phyloP scores from a whole-genome alignment of 2,888 invertebrate species.

The Drosophila kanekoi region DNA sequence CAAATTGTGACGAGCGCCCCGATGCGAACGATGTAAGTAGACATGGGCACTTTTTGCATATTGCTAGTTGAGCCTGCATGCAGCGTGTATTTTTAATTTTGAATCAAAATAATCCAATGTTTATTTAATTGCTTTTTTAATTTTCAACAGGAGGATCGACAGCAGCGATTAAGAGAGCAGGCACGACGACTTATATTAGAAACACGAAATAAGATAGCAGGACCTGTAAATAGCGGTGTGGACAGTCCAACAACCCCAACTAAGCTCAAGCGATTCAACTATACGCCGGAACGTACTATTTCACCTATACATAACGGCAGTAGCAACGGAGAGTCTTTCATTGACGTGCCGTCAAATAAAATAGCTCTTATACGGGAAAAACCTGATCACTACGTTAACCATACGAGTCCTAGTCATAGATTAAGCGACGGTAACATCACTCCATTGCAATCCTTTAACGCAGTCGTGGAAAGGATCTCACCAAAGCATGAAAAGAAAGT shows the following conservation, averaged over 20 bases:
- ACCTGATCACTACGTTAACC: conserved; percentile 54
- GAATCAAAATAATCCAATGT: background rate
- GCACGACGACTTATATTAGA: conserved; percentile 96
- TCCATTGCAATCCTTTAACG: conserved; percentile 89
- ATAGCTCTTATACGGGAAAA: conserved; percentile 82
- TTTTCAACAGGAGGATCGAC: conserved; percentile 90
- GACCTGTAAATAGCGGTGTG: conserved; percentile 35
- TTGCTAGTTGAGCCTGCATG: conserved; percentile 21
- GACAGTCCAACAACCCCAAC: conserved; percentile 84
- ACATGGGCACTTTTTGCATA: background rate
- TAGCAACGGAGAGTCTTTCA: conserved; percentile 63
- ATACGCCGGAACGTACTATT: conserved; percentile 84
- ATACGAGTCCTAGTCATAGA: conserved; percentile 85
- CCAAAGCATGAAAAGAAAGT: conserved; percentile 90
- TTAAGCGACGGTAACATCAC: conserved; percentile 85
- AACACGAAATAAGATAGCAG: conserved; percentile 87
- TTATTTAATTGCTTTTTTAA: conserved; percentile 1
- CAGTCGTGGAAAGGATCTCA: conserved; percentile 89
- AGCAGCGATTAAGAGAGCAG: conserved; percentile 93
- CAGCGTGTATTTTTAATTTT: background rate
- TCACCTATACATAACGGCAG: conserved; percentile 84
- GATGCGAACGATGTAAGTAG: conserved; percentile 84
- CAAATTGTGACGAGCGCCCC: conserved; percentile 76
- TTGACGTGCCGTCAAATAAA: conserved; percentile 78
- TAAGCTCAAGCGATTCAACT: conserved; percentile 83